A percentile compares a stretch with the other conserved stretches of the same genome.
These are phyloP conservation scores for Microplitis deprimator DNA, from an alignment of 2,888 invertebrate genomes.

Conservation along the genomic window DNA sequence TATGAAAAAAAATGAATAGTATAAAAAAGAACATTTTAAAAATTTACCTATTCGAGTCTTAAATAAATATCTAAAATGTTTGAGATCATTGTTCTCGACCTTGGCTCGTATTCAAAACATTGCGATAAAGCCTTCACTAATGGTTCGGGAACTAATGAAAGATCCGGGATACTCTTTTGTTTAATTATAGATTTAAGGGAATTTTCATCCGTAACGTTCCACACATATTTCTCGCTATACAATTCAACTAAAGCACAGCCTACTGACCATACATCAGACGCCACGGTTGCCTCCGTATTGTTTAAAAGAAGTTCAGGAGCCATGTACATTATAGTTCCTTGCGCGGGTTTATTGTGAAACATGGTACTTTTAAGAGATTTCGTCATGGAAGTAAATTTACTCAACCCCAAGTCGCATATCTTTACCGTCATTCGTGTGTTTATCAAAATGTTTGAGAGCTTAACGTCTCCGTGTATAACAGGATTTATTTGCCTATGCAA, in stretches of 20 bases:
- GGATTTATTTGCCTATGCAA: slow-evolving; percentile 34
- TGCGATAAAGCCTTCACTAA: neutral
- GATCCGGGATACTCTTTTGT: neutral
- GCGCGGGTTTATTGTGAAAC: neutral
- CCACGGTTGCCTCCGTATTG: slow-evolving; percentile 8
- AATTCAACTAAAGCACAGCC: slow-evolving; percentile 40
- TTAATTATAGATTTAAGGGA: neutral
- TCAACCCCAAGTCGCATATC: slow-evolving; percentile 36
- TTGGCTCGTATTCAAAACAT: slow-evolving; percentile 6
- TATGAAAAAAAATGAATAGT: no score
- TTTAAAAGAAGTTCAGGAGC: slow-evolving; percentile 39
- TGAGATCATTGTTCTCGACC: slow-evolving; percentile 4
- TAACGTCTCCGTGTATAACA: slow-evolving; percentile 42
- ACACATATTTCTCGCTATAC: slow-evolving; percentile 25
- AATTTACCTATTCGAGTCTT: no score
- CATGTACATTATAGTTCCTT: slow-evolving; percentile 42
- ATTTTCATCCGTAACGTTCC: no score
- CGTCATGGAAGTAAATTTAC: slow-evolving; percentile 32
- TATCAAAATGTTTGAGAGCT: slow-evolving; percentile 41
- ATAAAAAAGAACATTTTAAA: no score
- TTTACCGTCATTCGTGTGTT: slow-evolving; percentile 17
- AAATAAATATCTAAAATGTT: neutral
- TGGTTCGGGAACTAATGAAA: neutral
- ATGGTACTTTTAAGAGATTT: slow-evolving; percentile 15
- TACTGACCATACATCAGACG: slow-evolving; percentile 43